Evolutionary conservation across 2,113 vertebrate genomes (phyloP), one percentile per base, ranked within the genome.

Genomic region (Archilochus colubris): DNA sequence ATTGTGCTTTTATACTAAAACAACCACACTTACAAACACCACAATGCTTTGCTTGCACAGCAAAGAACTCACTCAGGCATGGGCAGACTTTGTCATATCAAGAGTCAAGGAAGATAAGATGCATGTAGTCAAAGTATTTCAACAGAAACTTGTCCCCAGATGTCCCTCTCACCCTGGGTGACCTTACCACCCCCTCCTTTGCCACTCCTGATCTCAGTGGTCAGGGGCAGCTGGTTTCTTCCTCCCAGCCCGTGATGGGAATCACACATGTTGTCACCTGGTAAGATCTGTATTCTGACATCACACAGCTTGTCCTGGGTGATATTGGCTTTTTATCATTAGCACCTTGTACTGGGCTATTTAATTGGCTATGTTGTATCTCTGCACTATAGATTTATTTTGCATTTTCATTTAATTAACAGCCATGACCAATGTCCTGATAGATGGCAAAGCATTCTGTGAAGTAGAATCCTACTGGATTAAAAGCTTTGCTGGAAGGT

Each of bases 401-500:
- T 81, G 83, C 73, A 72, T 96, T 92, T 79, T 86, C 83, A 73
- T 92, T 94, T 94, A 88, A 95, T 94, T 95, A 97, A 92, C 69
- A 75, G 86, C 86, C 77, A 89, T 43, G 83, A 93, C 91, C 94
- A 91, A 36, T 64, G 70, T 77, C 27, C 83, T 95, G 86, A 91
- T 91, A 85, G 70, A 93, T 94, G 66, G 88, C 66, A 82, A 92
- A 93, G 81, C 57, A 20, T 86, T 79, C 86, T 86, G 30, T 84
- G 91, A 86, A 72, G 86, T 12, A 33, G 83, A 92, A 91, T 79
- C 92, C 92, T 75, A 33, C 91, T 90, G 77, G 86, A 92, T 93
- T 93, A 93, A 96, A 95, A 89, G 88, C 58, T 94, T 73, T 94
- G 50, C 78, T 76, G 77, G 54, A 92, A 87, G 70, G 46, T 88